These are phyloP conservation scores for Aleiodes leptofemur DNA, from an alignment of 2,888 invertebrate species.

Conservation along the genomic window DNA sequence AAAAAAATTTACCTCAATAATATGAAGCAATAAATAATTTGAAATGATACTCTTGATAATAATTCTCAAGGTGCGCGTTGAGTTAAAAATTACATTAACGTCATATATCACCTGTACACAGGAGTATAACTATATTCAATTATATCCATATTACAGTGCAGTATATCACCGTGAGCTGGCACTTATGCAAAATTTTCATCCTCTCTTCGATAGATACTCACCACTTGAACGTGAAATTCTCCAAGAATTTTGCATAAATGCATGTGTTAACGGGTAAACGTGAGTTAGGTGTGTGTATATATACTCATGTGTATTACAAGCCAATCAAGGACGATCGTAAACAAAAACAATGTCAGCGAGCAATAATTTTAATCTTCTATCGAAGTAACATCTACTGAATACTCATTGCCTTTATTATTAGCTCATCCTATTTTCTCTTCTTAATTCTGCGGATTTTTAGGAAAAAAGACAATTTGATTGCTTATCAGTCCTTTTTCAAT, in stretches of 20 bases:
- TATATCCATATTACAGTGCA: slow-evolving; percentile 20
- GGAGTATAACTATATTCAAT: slow-evolving; percentile 25
- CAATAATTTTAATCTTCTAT: slow-evolving; percentile 6
- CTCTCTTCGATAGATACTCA: slow-evolving; percentile 18
- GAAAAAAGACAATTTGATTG: no score
- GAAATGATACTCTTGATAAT: background rate
- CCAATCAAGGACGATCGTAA: slow-evolving; percentile 31
- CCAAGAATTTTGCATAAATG: slow-evolving; percentile 32
- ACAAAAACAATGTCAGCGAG: slow-evolving; percentile 27
- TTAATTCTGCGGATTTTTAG: background rate
- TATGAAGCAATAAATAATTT: slow-evolving; percentile 11
- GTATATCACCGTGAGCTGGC: slow-evolving; percentile 23
- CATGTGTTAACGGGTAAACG: slow-evolving; percentile 26
- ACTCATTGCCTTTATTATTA: slow-evolving; percentile 10
- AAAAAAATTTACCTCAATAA: background rate
- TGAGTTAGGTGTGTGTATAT: slow-evolving; percentile 17
- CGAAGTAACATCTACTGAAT: background rate
- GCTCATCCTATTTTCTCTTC: background rate
- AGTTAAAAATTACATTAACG: slow-evolving; percentile 10
- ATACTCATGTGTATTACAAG: background rate
- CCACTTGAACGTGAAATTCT: slow-evolving; percentile 7
- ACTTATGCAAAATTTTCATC: slow-evolving; percentile 11
- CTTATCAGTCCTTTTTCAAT: no score
- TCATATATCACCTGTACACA: slow-evolving; percentile 2
- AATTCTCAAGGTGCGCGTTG: background rate